A percentile compares a stretch with the other conserved stretches of the same genome.
phyloP scores from a whole-genome alignment of 1,140 invertebrate species.

The Eciton burchellii region DNA sequence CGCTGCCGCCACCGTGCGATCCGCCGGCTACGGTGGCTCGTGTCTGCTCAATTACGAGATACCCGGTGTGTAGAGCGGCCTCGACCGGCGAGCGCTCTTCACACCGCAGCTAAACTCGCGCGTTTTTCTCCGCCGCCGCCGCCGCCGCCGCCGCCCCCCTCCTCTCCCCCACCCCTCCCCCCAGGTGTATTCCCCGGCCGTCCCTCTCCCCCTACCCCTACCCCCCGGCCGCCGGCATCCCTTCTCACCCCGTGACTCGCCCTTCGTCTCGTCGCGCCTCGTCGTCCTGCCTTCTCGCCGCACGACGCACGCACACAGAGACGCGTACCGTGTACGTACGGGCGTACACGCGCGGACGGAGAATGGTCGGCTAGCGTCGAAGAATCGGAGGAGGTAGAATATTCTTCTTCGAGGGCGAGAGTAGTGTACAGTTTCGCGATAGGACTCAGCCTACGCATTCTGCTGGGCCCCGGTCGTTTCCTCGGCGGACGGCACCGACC shows the following conservation, averaged over 20 bases:
- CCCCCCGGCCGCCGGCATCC: no score
- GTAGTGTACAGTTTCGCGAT: constrained; percentile 34
- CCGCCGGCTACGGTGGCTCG: constrained; percentile 57
- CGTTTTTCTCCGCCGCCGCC: constrained; percentile 50
- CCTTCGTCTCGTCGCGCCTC: neutral
- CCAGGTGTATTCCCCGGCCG: no score
- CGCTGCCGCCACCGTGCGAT: neutral
- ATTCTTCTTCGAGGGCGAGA: constrained; percentile 44
- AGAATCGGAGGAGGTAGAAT: constrained; percentile 42
- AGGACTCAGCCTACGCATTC: constrained; percentile 23
- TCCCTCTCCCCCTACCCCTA: neutral
- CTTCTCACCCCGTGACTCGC: neutral
- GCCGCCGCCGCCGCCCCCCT: neutral
- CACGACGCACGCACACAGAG: constrained; percentile 9
- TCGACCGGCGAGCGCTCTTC: constrained; percentile 27
- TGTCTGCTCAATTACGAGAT: constrained; percentile 70
- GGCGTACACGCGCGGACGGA: no score
- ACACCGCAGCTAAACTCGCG: constrained; percentile 52
- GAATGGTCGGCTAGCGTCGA: constrained; percentile 17
- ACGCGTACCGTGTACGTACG: neutral
- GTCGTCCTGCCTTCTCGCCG: neutral
- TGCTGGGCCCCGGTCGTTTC: constrained; percentile 20
- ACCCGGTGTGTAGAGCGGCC: constrained; percentile 60
- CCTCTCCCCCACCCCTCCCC: neutral
- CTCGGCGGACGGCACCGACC: neutral